phyloP scores from a whole-genome alignment of 2,888 invertebrate species.

The Acanthosepion lycidas region DNA sequence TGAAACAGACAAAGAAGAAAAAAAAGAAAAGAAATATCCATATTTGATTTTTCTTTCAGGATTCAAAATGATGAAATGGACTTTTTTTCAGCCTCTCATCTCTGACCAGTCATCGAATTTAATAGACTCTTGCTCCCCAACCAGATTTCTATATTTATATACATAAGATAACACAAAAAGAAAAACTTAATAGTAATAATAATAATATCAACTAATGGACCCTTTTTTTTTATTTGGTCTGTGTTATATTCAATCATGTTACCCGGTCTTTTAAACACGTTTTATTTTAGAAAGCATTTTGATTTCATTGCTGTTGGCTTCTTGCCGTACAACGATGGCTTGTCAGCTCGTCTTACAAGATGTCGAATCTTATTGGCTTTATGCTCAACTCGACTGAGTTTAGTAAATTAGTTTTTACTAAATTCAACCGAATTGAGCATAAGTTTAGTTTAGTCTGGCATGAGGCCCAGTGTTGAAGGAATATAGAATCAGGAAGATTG shows the following conservation, averaged over 20 bases:
- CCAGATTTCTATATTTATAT: background rate
- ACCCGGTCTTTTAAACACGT: background rate
- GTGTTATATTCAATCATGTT: background rate
- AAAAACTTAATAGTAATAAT: slow-evolving; percentile 24
- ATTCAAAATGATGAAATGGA: slow-evolving; percentile 12
- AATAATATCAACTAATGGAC: background rate
- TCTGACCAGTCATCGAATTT: background rate
- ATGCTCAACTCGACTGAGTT: background rate
- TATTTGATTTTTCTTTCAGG: background rate
- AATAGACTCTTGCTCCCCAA: background rate
- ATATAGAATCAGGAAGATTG: background rate
- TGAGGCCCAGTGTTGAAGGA: background rate
- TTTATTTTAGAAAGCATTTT: background rate
- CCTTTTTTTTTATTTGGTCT: background rate
- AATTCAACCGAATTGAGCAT: too few relatives aligned
- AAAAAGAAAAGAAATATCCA: too few relatives aligned
- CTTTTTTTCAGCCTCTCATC: background rate
- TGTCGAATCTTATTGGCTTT: background rate
- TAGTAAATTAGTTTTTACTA: background rate
- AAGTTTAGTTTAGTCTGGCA: background rate
- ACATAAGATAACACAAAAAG: background rate
- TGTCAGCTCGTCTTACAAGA: background rate
- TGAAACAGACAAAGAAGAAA: background rate
- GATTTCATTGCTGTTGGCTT: background rate
- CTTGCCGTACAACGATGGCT: background rate